These are phyloP conservation scores for Colossoma macropomum DNA, from an alignment of 2,113 vertebrate species.

Conservation along the genomic window DNA sequence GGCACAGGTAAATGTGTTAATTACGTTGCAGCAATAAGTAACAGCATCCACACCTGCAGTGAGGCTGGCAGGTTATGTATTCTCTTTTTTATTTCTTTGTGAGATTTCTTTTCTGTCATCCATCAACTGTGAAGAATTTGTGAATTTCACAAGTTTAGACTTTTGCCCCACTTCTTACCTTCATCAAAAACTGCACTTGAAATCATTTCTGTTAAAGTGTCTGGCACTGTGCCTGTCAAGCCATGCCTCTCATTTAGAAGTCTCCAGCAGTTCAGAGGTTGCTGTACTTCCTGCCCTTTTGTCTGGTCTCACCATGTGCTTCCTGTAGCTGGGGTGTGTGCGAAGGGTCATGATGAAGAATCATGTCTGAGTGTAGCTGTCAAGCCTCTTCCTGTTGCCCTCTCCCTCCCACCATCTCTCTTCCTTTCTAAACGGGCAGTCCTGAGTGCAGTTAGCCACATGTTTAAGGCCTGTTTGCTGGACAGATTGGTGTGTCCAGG, in stretches of 20 bases:
- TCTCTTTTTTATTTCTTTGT: neutral
- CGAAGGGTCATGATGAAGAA: constrained; percentile 15
- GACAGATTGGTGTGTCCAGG: constrained; percentile 74
- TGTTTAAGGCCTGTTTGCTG: constrained; percentile 56
- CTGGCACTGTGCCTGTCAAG: neutral
- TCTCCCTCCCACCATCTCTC: neutral
- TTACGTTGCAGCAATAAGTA: constrained; percentile 28
- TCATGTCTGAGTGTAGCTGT: neutral
- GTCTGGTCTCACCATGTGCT: neutral
- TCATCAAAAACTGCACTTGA: neutral
- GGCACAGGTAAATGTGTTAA: constrained; percentile 61
- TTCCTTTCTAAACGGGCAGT: constrained; percentile 18
- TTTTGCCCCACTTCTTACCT: constrained; percentile 2
- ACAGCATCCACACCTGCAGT: neutral
- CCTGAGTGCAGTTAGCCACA: constrained; percentile 1
- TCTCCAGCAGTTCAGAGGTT: constrained; percentile 30
- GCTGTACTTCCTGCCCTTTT: constrained; percentile 10
- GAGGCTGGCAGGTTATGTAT: neutral
- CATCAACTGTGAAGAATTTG: constrained; percentile 18
- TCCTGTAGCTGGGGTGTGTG: constrained; percentile 1
- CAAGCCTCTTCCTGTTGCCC: neutral
- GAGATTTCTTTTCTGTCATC: neutral
- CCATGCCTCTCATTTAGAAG: constrained; percentile 21
- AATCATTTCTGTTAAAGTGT: neutral
- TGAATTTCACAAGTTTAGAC: constrained; percentile 15